These are phyloP conservation scores for Callimorpha dominula DNA, from an alignment of 2,888 invertebrate species.

Conservation along the genomic window DNA sequence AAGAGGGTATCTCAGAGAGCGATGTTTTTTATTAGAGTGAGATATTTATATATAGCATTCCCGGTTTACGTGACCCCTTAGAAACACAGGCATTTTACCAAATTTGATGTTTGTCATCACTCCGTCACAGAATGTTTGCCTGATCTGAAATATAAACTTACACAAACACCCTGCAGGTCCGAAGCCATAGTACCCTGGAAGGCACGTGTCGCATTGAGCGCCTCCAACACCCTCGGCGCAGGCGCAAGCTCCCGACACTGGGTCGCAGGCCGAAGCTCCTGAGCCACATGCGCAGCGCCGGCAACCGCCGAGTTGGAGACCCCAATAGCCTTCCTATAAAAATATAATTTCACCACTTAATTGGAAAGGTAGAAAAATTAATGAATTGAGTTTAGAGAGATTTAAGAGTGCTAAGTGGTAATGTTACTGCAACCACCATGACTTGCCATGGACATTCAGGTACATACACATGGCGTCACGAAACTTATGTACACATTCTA, in stretches of 20 bases:
- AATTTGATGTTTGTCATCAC: too few species aligned
- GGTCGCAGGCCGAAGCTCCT: slow-evolving; percentile 92
- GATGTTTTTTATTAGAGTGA: too few species aligned
- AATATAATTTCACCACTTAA: neutral
- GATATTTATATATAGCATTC: too few species aligned
- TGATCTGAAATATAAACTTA: slow-evolving; percentile 70
- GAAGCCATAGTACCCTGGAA: slow-evolving; percentile 92
- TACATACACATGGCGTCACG: too few species aligned
- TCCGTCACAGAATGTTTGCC: neutral
- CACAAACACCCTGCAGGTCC: slow-evolving; percentile 92
- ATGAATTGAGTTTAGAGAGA: too few species aligned
- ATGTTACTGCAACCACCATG: too few species aligned
- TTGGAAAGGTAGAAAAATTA: neutral
- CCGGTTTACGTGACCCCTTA: too few species aligned
- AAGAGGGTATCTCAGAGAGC: too few species aligned
- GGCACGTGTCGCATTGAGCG: slow-evolving; percentile 90
- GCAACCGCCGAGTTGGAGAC: slow-evolving; percentile 92
- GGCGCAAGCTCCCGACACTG: slow-evolving; percentile 91
- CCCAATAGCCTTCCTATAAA: slow-evolving; percentile 91
- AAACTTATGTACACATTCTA: too few species aligned
- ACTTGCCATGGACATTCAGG: too few species aligned
- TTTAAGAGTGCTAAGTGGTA: too few species aligned
- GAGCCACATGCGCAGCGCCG: slow-evolving; percentile 92
- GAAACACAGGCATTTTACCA: too few species aligned
- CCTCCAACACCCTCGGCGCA: slow-evolving; percentile 93